Evolutionary conservation across 2,113 vertebrate species (phyloP), one percentile per base, ranked within the genome.

Genomic region (Noctilio leporinus): DNA sequence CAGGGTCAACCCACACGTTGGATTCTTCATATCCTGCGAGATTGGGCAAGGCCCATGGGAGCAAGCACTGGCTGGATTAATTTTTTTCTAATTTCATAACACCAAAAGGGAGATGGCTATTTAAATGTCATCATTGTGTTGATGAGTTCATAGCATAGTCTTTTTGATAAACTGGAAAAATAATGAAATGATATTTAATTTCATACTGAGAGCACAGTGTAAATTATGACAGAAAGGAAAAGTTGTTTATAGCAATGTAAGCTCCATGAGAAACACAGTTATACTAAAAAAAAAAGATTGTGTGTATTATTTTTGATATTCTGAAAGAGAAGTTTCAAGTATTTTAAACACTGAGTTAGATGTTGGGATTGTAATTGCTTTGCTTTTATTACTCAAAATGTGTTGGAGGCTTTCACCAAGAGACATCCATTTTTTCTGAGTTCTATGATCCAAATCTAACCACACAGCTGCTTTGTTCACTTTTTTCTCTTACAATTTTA

Each of bases 121-220:
- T 93, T 92, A 96, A 97, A 97, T 96, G 89, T 92, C 95, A 64
- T 19, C 67, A n/a, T 91, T 95, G 89, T 92, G 51, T 93, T 97
- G 91, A 91, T 95, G 96, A 94, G 47, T 49, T 95, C 38, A 77
- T 19, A 40, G 53, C 33, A 78, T 80, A 88, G 93, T 78, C n/a
- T 65, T 93, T 94, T 93, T 86, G 14, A 93, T 83, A 91, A 93
- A 97, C 83, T 67, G 45, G 81, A 86, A 91, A 95, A 80, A 33
- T 89, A 95, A 86, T 83, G 57, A 83, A 87, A 93, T 91, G 28
- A 92, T 86, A 93, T 87, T 96, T 94, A 75, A 97, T 80, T 94
- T 94, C 51, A 70, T 38, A 91, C 2, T 26, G 30, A 88, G 15
- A 72, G 8, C 26, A 95, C 70, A 76, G 19, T 28, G n/a, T 40